phyloP scores from a whole-genome alignment of 2,797 vertebrate species.

The Iguana delicatissima region DNA sequence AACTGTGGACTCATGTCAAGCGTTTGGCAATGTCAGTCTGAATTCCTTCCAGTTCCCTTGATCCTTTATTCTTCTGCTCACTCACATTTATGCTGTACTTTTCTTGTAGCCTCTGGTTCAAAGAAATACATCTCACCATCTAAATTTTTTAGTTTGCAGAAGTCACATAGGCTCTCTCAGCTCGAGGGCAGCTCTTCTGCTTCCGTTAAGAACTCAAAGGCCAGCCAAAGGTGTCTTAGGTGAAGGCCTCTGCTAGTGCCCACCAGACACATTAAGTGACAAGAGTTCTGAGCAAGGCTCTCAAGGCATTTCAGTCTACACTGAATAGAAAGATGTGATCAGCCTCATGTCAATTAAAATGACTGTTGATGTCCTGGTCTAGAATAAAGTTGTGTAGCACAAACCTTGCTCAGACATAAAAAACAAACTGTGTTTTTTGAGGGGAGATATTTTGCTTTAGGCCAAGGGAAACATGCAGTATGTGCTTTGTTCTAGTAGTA shows the following conservation, averaged over 20 bases:
- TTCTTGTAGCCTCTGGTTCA: neutral
- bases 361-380: neutral
- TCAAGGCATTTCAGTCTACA: neutral
- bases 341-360: slow-evolving; percentile 6
- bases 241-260: neutral
- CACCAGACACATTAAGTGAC: neutral
- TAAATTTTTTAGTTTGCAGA: neutral
- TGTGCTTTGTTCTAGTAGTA: neutral
- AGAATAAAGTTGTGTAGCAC: neutral
- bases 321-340: neutral
- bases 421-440: neutral
- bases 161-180: neutral
- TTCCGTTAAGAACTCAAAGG: neutral
- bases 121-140: slow-evolving; percentile 21
- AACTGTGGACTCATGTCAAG: slow-evolving; percentile 36
- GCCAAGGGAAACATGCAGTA: neutral
- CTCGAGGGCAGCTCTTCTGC: neutral
- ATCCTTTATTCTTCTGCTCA: slow-evolving; percentile 49
- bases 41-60: slow-evolving; percentile 47
- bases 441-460: neutral
- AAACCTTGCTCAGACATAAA: neutral
- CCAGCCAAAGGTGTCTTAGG: neutral
- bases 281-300: neutral
- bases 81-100: neutral
- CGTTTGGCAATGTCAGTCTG: slow-evolving; percentile 26